These are phyloP conservation scores for Ochotona curzoniae DNA, from an alignment of 2,113 vertebrate genomes.

Conservation along the genomic window DNA sequence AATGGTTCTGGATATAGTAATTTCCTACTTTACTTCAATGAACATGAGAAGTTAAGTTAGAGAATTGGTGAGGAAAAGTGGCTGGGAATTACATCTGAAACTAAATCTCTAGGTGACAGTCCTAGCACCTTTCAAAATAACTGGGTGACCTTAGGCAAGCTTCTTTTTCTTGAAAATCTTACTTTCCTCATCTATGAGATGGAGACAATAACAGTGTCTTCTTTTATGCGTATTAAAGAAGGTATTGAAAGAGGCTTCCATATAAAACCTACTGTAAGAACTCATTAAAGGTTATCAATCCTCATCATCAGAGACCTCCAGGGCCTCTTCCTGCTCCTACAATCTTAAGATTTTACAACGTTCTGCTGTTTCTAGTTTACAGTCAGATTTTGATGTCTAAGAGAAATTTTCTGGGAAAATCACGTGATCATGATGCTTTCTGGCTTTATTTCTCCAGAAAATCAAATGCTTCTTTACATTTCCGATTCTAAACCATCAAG, in stretches of 20 bases:
- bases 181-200: not conserved
- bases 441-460: constrained; percentile 17
- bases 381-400: not conserved
- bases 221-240: not conserved
- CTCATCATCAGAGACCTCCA: not conserved
- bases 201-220: not conserved
- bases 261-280: not conserved
- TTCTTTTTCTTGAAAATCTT: not conserved
- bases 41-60: not conserved
- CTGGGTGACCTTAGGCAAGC: not conserved
- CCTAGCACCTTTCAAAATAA: not conserved
- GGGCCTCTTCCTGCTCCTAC: not conserved
- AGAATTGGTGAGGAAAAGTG: not conserved
- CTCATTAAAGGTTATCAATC: not conserved
- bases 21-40: not conserved
- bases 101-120: not conserved
- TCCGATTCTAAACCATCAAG: constrained; percentile 46
- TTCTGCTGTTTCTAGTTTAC: constrained; percentile 33
- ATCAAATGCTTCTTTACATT: not conserved
- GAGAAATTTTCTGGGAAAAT: constrained; percentile 36
- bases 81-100: not conserved
- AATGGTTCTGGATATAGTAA: not conserved
- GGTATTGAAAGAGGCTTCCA: not conserved
- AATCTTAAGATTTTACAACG: not conserved
- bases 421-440: constrained; percentile 40